Evolutionary conservation across 2,797 vertebrate genomes (phyloP), one percentile per base, ranked within the genome.

Genomic region (Benthosema pterotum): DNA sequence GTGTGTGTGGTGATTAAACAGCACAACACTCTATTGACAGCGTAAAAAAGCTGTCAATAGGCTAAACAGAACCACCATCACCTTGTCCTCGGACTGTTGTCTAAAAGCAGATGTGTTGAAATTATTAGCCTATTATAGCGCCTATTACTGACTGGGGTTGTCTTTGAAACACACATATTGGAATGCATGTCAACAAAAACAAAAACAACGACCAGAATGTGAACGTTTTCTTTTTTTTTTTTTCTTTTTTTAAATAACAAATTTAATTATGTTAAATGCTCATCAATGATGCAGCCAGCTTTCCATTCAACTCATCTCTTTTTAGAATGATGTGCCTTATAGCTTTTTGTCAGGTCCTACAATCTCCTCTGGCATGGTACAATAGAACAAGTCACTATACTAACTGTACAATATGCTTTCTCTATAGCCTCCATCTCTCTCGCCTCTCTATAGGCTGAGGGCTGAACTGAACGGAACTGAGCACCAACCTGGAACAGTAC

Each of bases 401-500:
- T 90, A 91, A 88, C 87, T 86, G 82, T 87, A 87, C 88, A 84
- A 90, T 87, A 90, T 69, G 80, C 83, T 84, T 79, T 79, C 79
- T 87, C 77, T 47, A n/a, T n/a, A 89, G 85, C 84, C 87, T 77
- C 77, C 61, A 75, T 74, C 83, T 72, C 74, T 72, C 63, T 25
- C 15, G 12, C 42, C 22, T 15, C 73, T 82, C 78, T 77, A n/a
- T n/a, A 80, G 85, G 88, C 86, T 75, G 86, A 84, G 88, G 88
- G 85, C 75, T 85, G 83, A 87, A 87, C 82, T 80, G 84, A 87
- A 87, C 83, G 81, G 85, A 88, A 89, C 85, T 82, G 84, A 89
- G 87, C 85, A 89, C 88, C 88, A 79, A 88, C 83, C 87, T 89
- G 78, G 74, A 89, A 89, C 87, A 90, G 88, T 84, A 91, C 81